A percentile compares a stretch with the other conserved stretches of the same genome.
Evolutionary conservation across 2,113 vertebrate species (phyloP).

Genomic region (Arothron firmamentum): DNA sequence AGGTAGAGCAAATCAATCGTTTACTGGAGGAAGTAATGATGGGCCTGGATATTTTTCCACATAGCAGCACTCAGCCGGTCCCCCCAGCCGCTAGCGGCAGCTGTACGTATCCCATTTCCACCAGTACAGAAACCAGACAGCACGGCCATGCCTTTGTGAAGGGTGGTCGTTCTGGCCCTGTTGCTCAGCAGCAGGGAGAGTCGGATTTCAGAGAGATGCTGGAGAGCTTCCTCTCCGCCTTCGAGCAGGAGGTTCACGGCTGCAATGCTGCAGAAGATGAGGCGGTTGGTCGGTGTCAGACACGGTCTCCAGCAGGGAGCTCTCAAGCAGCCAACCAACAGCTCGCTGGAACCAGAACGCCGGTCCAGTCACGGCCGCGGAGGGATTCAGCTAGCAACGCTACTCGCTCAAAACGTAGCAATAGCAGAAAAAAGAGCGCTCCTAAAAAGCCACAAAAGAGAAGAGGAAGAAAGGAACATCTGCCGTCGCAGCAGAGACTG

Average conservation of each 20-base stretch:
- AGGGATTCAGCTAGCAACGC: not conserved
- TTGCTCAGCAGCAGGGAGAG: slow-evolving; percentile 45
- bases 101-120: not conserved
- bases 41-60: slow-evolving; percentile 55
- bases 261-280: slow-evolving; percentile 3
- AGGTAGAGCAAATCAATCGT: slow-evolving; percentile 50
- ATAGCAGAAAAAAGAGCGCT: accelerated
- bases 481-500: slow-evolving; percentile 13
- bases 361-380: not conserved
- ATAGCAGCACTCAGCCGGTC: slow-evolving; percentile 2
- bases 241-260: slow-evolving; percentile 48
- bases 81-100: slow-evolving; percentile 1
- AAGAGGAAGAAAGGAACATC: not conserved
- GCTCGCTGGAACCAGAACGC: not conserved
- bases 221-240: slow-evolving; percentile 63
- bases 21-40: slow-evolving; percentile 70
- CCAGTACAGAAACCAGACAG: too few species aligned
- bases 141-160: not conserved
- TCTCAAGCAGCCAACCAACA: not conserved
- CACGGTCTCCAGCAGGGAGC: not conserved
- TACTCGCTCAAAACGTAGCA: not conserved
- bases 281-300: not conserved
- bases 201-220: slow-evolving; percentile 58
- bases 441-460: not conserved
- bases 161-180: not conserved